These are phyloP conservation scores for Bergia puertoricense DNA, from an alignment of 92 coral and sea anemone genomes.

Conservation along the genomic window DNA sequence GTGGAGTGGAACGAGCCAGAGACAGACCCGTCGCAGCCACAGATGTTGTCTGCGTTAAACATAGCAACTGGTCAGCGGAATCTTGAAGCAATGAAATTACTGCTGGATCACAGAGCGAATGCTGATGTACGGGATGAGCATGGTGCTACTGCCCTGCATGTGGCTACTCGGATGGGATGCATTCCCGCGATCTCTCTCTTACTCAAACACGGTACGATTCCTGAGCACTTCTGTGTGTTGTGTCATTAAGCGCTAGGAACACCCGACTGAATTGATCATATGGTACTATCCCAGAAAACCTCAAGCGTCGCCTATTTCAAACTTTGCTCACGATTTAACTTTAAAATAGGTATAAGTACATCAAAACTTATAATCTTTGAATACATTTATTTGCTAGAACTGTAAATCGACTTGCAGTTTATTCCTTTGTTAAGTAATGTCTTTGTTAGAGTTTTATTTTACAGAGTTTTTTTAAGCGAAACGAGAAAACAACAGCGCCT, in stretches of 20 bases:
- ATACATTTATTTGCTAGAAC: no score
- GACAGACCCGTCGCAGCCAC: neutral
- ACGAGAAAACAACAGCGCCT: no score
- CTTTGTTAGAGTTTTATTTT: no score
- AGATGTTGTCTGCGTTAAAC: slow-evolving; percentile 29
- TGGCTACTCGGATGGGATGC: slow-evolving; percentile 7
- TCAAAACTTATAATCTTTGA: no score
- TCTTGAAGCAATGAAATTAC: slow-evolving; percentile 17
- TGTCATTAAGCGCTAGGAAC: neutral
- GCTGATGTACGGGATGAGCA: slow-evolving; percentile 1
- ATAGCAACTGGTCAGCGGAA: slow-evolving; percentile 38
- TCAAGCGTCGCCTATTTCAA: no score
- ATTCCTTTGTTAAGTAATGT: no score
- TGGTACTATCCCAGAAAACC: neutral
- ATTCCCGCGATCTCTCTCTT: slow-evolving; percentile 1
- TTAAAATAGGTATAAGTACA: no score
- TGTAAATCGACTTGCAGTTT: no score
- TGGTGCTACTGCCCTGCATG: slow-evolving; percentile 19
- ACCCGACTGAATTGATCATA: neutral
- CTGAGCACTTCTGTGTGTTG: neutral
- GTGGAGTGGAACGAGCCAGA: slow-evolving; percentile 13
- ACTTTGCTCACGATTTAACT: no score
- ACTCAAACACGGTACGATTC: slow-evolving; percentile 24
- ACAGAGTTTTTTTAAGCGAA: no score
- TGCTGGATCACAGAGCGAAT: slow-evolving; percentile 26